phyloP scores from a whole-genome alignment of 1,140 invertebrate genomes.

The Drosophila sturtevanti region DNA sequence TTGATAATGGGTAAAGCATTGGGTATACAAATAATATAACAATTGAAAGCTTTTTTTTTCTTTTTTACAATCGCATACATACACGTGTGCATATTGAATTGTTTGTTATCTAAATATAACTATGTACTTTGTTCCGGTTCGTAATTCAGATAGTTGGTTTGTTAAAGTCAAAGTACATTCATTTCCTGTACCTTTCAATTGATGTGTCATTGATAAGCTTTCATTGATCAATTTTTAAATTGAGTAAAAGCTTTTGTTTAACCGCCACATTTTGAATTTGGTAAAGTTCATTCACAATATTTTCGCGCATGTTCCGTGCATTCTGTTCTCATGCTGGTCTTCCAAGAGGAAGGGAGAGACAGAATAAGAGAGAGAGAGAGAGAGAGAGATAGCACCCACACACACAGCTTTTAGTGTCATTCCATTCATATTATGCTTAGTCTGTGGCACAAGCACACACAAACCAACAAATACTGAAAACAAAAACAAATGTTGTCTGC shows the following conservation, averaged over 20 bases:
- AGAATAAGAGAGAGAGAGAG: neutral
- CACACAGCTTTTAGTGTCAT: slow-evolving; percentile 10
- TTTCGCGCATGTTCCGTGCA: slow-evolving; percentile 1
- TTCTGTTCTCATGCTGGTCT: neutral
- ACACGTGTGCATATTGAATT: no score
- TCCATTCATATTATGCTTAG: slow-evolving; percentile 18
- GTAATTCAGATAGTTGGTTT: no score
- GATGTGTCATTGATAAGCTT: neutral
- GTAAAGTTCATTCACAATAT: neutral
- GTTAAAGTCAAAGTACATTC: no score
- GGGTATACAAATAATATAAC: no score
- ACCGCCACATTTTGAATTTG: neutral
- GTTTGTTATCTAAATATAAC: no score
- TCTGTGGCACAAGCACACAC: slow-evolving; percentile 19
- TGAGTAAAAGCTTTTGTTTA: neutral
- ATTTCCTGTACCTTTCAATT: neutral
- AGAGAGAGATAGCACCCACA: slow-evolving; percentile 27
- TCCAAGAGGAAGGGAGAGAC: neutral
- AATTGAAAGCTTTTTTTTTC: no score
- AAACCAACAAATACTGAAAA: slow-evolving; percentile 44
- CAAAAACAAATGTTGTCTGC: slow-evolving; percentile 57
- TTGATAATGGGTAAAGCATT: slow-evolving; percentile 15
- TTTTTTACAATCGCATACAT: no score
- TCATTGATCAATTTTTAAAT: neutral
- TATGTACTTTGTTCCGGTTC: no score